A percentile compares a stretch with the other conserved stretches of the same genome.
phyloP scores from a whole-genome alignment of 2,113 vertebrate genomes.

The Pomatorhinus ruficollis region DNA sequence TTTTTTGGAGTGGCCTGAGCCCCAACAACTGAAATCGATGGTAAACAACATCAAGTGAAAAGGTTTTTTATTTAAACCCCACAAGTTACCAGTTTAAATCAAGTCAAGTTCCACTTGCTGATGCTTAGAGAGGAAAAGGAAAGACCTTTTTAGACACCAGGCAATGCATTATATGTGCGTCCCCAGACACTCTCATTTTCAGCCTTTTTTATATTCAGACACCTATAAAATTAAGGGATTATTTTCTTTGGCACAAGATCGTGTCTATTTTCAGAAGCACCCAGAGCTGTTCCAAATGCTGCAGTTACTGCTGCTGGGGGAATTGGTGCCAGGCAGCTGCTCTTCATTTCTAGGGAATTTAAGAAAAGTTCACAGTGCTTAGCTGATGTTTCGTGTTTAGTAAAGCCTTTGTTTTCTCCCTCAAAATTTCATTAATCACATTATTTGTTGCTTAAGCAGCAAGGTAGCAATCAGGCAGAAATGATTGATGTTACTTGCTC shows the following conservation, averaged over 20 bases:
- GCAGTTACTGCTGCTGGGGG: background rate
- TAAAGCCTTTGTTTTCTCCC: background rate
- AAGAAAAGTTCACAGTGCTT: background rate
- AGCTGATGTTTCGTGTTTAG: background rate
- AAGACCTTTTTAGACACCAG: background rate
- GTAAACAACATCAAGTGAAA: background rate
- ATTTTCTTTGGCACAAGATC: background rate
- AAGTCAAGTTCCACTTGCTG: background rate
- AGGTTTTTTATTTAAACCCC: background rate
- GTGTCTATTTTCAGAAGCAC: slow-evolving; percentile 18
- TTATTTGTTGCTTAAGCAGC: background rate
- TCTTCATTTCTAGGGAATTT: slow-evolving; percentile 41
- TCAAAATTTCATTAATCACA: background rate
- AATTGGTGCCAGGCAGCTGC: slow-evolving; percentile 30
- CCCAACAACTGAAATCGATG: background rate
- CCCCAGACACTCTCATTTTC: background rate
- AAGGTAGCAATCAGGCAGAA: background rate
- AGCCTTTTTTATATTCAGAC: background rate
- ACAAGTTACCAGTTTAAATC: background rate
- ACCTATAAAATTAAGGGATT: slow-evolving; percentile 32
- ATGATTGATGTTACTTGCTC: background rate
- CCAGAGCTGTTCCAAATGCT: background rate
- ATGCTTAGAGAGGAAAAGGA: background rate
- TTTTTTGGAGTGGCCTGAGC: background rate
- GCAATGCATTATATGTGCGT: background rate